Evolutionary conservation across 2,113 vertebrate genomes (phyloP).

Genomic region (Nanger granti): DNA sequence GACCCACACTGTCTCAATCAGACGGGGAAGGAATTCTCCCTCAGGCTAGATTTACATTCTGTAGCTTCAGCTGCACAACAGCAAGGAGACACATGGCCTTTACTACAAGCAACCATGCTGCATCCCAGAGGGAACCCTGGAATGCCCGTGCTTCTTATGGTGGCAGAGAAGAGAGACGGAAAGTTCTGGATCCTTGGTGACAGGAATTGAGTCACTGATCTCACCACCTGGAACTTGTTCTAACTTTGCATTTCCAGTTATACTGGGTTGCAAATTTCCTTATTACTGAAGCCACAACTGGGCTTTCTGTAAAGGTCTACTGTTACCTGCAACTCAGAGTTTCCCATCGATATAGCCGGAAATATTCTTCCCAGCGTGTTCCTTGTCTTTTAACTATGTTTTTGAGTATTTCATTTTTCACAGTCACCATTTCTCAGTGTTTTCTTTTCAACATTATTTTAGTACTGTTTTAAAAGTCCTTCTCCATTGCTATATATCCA

Average conservation of each 20-base stretch:
- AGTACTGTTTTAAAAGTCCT: neutral
- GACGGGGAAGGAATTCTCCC: neutral
- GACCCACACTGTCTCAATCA: neutral
- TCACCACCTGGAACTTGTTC: neutral
- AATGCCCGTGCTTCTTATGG: neutral
- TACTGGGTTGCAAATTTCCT: neutral
- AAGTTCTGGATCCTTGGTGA: neutral
- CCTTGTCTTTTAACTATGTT: neutral
- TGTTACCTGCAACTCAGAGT: neutral
- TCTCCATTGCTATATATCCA: neutral
- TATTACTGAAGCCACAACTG: neutral
- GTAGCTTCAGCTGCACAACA: neutral
- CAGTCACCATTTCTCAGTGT: neutral
- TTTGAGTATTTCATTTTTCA: neutral
- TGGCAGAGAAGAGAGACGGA: neutral
- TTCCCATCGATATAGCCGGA: neutral
- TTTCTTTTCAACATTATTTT: neutral
- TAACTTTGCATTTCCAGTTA: slow-evolving; percentile 42
- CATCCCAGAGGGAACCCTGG: neutral
- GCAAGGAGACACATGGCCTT: neutral
- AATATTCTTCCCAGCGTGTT: neutral
- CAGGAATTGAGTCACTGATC: neutral
- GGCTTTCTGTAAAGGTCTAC: neutral
- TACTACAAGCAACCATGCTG: neutral
- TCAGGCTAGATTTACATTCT: neutral